A percentile compares a stretch with the other conserved stretches of the same genome.
Conservation (phyloP, 2,888 invertebrate genomes). For the Choristoneura rosaceana region DNA sequence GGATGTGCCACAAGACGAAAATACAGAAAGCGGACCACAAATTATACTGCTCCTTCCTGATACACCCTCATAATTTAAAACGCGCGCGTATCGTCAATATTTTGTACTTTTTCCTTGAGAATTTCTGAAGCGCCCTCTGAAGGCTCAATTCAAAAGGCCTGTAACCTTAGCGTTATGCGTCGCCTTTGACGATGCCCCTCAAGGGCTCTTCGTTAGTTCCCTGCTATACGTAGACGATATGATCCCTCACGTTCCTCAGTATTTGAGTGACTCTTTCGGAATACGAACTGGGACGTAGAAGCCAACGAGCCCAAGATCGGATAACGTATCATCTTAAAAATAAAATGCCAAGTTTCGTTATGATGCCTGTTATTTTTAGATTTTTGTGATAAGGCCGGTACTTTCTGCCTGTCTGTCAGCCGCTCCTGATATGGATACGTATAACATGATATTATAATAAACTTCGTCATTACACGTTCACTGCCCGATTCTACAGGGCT, state of each 20-base stretch:
- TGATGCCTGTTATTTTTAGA: not conserved
- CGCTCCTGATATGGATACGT: too few relatives aligned
- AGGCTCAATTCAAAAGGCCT: conserved; percentile 55
- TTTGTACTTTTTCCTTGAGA: conserved; percentile 17
- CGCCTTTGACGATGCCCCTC: conserved; percentile 56
- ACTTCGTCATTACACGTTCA: too few relatives aligned
- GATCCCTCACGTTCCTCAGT: conserved; percentile 60
- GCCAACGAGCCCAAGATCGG: not conserved
- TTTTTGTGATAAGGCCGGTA: too few relatives aligned
- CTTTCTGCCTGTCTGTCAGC: too few relatives aligned
- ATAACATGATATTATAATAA: too few relatives aligned
- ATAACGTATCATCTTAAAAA: not conserved
- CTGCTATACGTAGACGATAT: conserved; percentile 60
- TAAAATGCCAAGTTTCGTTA: not conserved
- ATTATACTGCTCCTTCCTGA: too few relatives aligned
- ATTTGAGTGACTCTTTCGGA: conserved; percentile 47
- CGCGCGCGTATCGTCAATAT: conserved; percentile 9
- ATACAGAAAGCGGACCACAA: too few relatives aligned
- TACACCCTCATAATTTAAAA: not conserved
- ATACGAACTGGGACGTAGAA: conserved; percentile 24
- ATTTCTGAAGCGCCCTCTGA: conserved; percentile 14
- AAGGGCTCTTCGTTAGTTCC: conserved; percentile 67
- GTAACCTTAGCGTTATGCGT: conserved; percentile 47
- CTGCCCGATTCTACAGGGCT: too few relatives aligned
- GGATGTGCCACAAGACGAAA: too few relatives aligned